Base-by-base conservation (phyloP, 2,888 invertebrate genomes). In the Augochlorella aurata region DNA sequence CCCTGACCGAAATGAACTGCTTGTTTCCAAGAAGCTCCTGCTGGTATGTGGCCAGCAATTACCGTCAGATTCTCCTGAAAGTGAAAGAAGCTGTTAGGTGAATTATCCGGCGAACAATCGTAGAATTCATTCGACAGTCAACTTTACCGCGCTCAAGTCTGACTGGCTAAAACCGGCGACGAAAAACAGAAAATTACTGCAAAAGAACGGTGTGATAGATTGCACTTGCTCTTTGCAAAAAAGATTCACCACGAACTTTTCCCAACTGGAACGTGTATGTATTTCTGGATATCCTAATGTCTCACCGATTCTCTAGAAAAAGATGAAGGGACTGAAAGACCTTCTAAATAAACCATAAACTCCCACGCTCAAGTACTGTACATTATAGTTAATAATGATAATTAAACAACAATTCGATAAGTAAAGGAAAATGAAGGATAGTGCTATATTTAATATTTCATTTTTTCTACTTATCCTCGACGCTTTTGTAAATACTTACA, bases 1-100 rank as follows among this genome's bases (percentile, higher is more conserved):
- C 93, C 93, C 85, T 93, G 93, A 4, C 93, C 93, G 77, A 89
- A 93, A 79, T 93, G 93, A 38, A 93, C 91, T 0, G 90, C 68
- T 71, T 93, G 92, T 75, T 93, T 93, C 93, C 93, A 93, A 4
- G 93, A 93, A 50, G 92, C 92, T 9, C 93, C 93, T 4, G 93
- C 93, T 2, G 93, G 93, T 18, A 92, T 84, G 66, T 93, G 92
- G 5, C 90, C 91, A 52, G 91, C 87, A 65, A 93, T 92, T 3
- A 91, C 90, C 3, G 92, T 89, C n/a, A 92, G 76, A 74, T 92
- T 90, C 12, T 87, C 88, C 93, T 93, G 74, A 58, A 81, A 14
- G 29, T 63, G 9, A 18, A 63, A 63, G 4, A 38, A 38, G 38
- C 38, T 38, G 38, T 38, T 38, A 80, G 47, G n/a, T 5, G n/a